phyloP scores from a whole-genome alignment of 2,797 vertebrate genomes.

The Selene dorsalis region DNA sequence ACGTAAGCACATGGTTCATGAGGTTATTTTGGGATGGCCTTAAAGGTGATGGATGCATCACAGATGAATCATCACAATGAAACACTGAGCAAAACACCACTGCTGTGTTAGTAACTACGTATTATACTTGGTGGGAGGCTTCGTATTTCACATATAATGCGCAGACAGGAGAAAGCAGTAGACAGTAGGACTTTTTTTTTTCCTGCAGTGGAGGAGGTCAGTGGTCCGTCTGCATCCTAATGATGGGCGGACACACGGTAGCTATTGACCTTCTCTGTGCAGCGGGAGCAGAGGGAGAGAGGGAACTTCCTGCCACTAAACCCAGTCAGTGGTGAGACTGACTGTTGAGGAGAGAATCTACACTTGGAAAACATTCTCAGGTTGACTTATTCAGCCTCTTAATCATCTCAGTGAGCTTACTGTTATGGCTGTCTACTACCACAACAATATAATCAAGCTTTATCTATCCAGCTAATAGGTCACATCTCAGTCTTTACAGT shows the following conservation, averaged over 20 bases:
- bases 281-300: background rate
- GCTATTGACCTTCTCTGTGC: background rate
- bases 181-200: background rate
- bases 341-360: background rate
- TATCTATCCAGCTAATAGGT: background rate
- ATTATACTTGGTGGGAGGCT: background rate
- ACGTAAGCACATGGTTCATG: background rate
- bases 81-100: background rate
- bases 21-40: constrained; percentile 6
- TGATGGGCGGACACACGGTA: background rate
- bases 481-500: background rate
- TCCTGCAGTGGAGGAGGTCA: background rate
- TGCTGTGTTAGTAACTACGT: background rate
- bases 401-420: background rate
- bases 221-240: constrained; percentile 3
- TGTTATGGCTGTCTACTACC: too few relatives aligned
- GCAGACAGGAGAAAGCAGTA: too few relatives aligned
- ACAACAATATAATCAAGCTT: background rate
- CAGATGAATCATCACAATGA: constrained; percentile 1
- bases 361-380: background rate
- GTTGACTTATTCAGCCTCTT: background rate
- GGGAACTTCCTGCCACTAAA: background rate
- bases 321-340: constrained; percentile 1
- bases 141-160: background rate
- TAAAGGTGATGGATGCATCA: constrained; percentile 3